These are phyloP conservation scores for Strongylocentrotus purpuratus DNA, from an alignment of 35 echinoderm and acorn worm genomes.

Conservation along the genomic window DNA sequence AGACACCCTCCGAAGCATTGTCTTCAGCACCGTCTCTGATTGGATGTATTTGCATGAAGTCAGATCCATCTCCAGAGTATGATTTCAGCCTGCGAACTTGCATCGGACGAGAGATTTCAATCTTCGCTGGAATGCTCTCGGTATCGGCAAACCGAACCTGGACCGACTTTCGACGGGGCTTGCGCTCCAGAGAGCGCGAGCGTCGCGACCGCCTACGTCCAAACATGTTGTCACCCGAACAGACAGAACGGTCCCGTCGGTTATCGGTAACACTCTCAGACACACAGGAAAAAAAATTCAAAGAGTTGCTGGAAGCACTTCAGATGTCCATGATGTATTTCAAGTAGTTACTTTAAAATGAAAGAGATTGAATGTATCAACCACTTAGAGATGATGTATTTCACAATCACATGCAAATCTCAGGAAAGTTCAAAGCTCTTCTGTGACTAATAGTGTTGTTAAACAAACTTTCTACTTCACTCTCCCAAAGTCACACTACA, in stretches of 20 bases:
- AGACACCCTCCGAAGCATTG: not conserved
- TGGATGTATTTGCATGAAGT: not conserved
- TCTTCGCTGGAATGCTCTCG: conserved; percentile 32
- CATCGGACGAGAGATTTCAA: conserved; percentile 9
- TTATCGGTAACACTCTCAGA: not conserved
- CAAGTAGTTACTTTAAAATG: not conserved
- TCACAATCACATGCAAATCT: not conserved
- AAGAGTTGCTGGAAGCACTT: not conserved
- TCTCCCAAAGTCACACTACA: not conserved
- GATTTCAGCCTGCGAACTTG: conserved; percentile 39
- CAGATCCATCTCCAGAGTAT: conserved; percentile 31
- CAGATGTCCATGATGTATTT: not conserved
- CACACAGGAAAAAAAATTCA: not conserved
- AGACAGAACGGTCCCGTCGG: not conserved
- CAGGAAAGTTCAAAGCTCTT: not conserved
- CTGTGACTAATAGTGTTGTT: not conserved
- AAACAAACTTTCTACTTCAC: not conserved
- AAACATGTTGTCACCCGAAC: not conserved
- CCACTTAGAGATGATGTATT: no score
- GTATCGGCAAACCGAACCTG: conserved; percentile 40
- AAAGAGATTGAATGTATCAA: not conserved
- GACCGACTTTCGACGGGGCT: conserved; percentile 41
- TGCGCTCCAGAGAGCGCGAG: conserved; percentile 39
- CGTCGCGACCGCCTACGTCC: conserved; percentile 26
- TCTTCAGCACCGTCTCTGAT: not conserved